Conservation (phyloP, 2,113 vertebrate genomes). For the Sylvilagus bachmani region DNA sequence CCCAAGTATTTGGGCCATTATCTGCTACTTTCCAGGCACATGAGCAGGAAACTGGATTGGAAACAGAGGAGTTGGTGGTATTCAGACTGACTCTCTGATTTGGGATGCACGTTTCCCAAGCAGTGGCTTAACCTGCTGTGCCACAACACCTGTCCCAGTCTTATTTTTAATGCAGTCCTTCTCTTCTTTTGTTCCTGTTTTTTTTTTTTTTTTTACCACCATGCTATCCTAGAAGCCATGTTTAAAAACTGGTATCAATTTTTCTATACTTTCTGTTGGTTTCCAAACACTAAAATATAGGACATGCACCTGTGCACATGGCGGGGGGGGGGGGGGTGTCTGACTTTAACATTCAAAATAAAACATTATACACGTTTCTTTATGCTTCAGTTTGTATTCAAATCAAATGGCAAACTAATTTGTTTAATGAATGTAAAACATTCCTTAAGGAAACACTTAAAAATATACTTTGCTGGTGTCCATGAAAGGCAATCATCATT, state of each 20-base stretch:
- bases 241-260: neutral
- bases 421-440: neutral
- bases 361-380: neutral
- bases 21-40: no score
- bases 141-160: neutral
- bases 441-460: neutral
- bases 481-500: neutral
- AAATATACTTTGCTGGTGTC: neutral
- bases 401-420: neutral
- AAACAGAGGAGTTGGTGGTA: no score
- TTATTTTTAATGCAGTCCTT: neutral
- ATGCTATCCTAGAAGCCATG: neutral
- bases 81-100: no score
- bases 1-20: no score
- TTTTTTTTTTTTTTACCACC: neutral
- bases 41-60: no score
- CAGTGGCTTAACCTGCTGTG: neutral
- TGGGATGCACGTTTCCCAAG: neutral
- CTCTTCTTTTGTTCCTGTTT: neutral
- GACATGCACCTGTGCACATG: neutral
- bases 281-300: neutral
- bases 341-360: constrained; percentile 1
- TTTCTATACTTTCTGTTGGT: neutral
- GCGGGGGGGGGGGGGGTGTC: neutral
- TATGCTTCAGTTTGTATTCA: neutral